Percentiles rank a stretch among this genome's conserved stretches.
Conservation (phyloP, 2,113 vertebrate genomes). For the Psilopogon haemacephalus region DNA sequence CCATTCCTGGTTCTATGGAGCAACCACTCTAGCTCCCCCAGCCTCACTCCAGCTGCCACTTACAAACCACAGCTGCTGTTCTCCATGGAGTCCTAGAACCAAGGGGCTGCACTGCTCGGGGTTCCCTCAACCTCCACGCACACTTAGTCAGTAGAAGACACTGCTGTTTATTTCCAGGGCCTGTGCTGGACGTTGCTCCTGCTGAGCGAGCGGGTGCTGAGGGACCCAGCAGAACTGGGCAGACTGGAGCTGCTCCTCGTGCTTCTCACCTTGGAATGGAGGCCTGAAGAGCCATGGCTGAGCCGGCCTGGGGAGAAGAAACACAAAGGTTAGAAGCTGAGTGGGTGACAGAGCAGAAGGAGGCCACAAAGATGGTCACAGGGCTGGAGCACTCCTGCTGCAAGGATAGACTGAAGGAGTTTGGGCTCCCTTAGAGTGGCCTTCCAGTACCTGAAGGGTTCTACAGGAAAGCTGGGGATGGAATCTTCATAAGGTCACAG, state of each 20-base stretch:
- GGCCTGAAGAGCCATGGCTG: slow-evolving; percentile 75
- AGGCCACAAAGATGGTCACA: too few species aligned
- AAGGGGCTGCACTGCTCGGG: neutral
- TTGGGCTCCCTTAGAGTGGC: too few species aligned
- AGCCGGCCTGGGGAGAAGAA: slow-evolving; percentile 73
- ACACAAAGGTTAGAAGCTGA: neutral
- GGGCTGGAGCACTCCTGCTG: too few species aligned
- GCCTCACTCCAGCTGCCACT: neutral
- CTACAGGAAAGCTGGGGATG: too few species aligned
- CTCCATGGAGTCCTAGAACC: slow-evolving; percentile 34
- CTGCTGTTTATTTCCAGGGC: slow-evolving; percentile 85
- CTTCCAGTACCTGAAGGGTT: too few species aligned
- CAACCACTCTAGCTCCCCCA: neutral
- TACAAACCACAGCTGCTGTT: neutral
- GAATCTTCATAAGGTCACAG: too few species aligned
- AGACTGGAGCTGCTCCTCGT: slow-evolving; percentile 65
- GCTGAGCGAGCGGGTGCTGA: slow-evolving; percentile 64
- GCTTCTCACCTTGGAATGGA: slow-evolving; percentile 65
- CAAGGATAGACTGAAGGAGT: too few species aligned
- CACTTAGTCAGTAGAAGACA: slow-evolving; percentile 45
- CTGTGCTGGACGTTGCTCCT: slow-evolving; percentile 68
- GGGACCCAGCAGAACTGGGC: slow-evolving; percentile 1
- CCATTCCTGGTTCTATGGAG: neutral
- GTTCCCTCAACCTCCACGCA: slow-evolving; percentile 3
- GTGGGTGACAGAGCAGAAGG: rapidly evolving